A percentile compares a stretch with the other conserved stretches of the same genome.
Conservation (phyloP, 1,140 invertebrate species). For the Patella vulgata region DNA sequence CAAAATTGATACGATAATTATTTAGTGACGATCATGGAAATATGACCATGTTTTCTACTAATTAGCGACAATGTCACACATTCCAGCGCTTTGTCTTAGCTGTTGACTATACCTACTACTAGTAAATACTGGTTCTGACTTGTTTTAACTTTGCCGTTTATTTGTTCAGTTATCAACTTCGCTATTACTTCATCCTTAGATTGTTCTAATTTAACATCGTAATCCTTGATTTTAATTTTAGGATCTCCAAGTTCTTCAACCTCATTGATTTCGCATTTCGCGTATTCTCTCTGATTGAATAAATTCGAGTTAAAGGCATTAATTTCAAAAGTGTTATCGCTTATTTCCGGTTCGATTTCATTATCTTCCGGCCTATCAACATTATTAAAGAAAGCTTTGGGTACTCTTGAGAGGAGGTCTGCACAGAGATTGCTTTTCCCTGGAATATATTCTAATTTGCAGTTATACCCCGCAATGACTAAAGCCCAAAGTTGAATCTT, state of each 20-base stretch:
- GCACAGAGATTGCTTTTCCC: no score
- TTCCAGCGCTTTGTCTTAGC: no score
- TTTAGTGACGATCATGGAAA: no score
- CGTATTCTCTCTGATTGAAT: constrained; percentile 23
- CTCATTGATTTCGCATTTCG: background rate
- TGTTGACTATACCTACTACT: no score
- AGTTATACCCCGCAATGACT: background rate
- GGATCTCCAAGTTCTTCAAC: background rate
- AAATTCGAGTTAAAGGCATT: constrained; percentile 19
- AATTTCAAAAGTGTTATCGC: constrained; percentile 17
- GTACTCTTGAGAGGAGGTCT: background rate
- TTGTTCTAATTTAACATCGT: constrained; percentile 16
- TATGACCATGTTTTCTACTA: no score
- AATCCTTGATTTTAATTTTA: background rate
- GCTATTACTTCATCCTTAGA: constrained; percentile 6
- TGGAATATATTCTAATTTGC: constrained; percentile 1
- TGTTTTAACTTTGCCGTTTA: background rate
- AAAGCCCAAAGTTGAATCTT: constrained; percentile 4
- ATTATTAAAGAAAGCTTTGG: no score
- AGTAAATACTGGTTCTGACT: background rate
- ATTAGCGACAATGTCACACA: no score
- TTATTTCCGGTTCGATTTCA: constrained; percentile 13
- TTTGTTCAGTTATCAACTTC: background rate
- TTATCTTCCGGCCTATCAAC: background rate
- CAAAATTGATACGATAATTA: no score